phyloP scores from a whole-genome alignment of 1,140 invertebrate genomes.

The Carcinoscorpius rotundicauda region DNA sequence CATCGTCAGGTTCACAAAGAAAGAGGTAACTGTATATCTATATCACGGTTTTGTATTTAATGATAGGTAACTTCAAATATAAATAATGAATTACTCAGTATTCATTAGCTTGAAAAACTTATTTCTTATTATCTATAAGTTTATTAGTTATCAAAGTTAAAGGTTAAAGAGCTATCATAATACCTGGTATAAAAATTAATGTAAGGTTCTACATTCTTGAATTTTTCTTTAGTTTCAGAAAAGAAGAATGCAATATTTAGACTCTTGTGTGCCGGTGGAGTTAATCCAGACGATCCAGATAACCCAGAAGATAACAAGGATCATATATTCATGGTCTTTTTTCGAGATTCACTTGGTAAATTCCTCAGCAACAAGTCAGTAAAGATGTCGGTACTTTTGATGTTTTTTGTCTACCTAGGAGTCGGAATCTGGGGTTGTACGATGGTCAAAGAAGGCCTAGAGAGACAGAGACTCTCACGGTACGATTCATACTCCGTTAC shows the following conservation, averaged over 20 bases:
- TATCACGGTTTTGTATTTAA: no score
- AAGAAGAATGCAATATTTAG: conserved; percentile 65
- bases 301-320: conserved; percentile 77
- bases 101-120: no score
- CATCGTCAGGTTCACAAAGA: no score
- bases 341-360: conserved; percentile 62
- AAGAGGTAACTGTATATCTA: no score
- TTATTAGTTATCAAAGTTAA: no score
- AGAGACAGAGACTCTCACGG: conserved; percentile 68
- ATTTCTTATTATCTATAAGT: no score
- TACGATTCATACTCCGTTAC: conserved; percentile 79
- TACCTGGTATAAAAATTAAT: no score
- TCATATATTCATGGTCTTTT: conserved; percentile 77
- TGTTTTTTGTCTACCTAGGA: conserved; percentile 66
- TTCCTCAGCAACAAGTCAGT: conserved; percentile 62
- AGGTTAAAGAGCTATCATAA: no score
- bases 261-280: conserved; percentile 66
- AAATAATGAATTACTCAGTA: no score
- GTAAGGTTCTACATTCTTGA: no score
- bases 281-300: conserved; percentile 64
- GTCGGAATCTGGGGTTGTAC: conserved; percentile 80
- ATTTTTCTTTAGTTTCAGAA: conserved; percentile 39
- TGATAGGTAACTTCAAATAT: no score
- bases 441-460: conserved; percentile 76
- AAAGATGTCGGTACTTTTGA: conserved; percentile 57